Evolutionary conservation across 2,797 vertebrate species (phyloP).

Genomic region (Acomys russatus): DNA sequence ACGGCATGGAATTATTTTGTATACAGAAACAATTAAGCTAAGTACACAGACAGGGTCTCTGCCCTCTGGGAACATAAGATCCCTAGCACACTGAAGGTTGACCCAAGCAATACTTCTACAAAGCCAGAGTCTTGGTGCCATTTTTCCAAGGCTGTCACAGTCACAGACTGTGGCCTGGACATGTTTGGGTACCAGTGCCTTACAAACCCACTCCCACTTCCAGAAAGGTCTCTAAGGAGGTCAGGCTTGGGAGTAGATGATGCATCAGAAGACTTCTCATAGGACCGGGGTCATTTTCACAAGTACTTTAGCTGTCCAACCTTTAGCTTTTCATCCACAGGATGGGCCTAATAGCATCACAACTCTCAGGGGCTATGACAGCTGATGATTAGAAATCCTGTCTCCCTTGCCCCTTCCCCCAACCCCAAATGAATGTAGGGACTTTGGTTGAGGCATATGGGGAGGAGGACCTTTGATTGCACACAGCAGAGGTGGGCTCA

Average conservation of each 20-base stretch:
- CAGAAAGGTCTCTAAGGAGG: background rate
- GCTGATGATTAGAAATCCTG: background rate
- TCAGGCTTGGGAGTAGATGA: background rate
- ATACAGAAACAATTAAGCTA: slow-evolving; percentile 68
- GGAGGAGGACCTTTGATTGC: background rate
- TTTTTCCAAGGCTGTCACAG: background rate
- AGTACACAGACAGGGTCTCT: slow-evolving; percentile 32
- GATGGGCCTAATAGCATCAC: background rate
- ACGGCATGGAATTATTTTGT: slow-evolving; percentile 53
- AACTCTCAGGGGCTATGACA: background rate
- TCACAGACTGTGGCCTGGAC: background rate
- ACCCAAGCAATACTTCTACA: background rate
- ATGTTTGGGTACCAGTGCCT: background rate
- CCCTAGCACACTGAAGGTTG: background rate
- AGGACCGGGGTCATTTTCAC: background rate
- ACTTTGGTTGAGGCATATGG: background rate
- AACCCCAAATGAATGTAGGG: background rate
- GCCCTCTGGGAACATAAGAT: slow-evolving; percentile 19
- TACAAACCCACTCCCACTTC: background rate
- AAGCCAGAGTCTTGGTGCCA: background rate
- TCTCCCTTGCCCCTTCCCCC: background rate
- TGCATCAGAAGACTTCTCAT: background rate
- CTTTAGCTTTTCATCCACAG: background rate
- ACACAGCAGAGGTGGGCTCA: background rate
- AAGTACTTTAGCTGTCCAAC: background rate